Evolutionary conservation across 2,797 vertebrate genomes (phyloP).

Genomic region (Chaetodon trifasciatus): DNA sequence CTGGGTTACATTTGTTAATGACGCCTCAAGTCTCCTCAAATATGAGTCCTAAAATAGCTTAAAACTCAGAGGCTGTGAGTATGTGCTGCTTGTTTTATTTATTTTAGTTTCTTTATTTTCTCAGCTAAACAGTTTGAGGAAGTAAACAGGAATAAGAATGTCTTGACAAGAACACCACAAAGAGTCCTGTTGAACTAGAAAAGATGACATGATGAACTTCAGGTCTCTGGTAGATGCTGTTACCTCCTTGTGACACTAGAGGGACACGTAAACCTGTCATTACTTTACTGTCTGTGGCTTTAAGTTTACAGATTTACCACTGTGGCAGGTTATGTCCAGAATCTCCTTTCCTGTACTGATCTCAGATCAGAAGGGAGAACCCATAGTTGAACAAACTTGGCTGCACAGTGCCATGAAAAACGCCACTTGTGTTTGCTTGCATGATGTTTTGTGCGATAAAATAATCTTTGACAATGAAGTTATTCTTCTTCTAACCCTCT

Average conservation of each 20-base stretch:
- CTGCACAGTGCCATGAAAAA: not conserved
- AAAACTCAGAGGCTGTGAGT: not conserved
- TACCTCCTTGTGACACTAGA: slow-evolving; percentile 66
- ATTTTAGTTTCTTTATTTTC: not conserved
- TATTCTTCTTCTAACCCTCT: not conserved
- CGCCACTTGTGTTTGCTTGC: not conserved
- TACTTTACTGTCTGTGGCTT: not conserved
- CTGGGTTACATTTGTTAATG: slow-evolving; percentile 11
- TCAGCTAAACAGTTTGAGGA: not conserved
- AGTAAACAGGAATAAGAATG: slow-evolving; percentile 4
- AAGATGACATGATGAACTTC: too few species aligned
- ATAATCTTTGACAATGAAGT: not conserved
- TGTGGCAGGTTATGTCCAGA: not conserved
- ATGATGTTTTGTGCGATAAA: not conserved
- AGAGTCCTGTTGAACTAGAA: not conserved
- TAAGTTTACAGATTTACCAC: not conserved
- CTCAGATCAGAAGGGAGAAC: not conserved
- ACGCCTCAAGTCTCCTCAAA: not conserved
- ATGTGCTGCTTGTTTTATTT: slow-evolving; percentile 21
- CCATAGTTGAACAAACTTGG: not conserved
- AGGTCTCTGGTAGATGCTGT: slow-evolving; percentile 11
- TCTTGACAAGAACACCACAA: not conserved
- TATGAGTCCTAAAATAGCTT: not conserved
- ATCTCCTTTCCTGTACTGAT: not conserved
- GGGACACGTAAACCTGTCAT: slow-evolving; percentile 43